These are phyloP conservation scores for Eleutherodactylus coqui DNA, from an alignment of 2,797 vertebrate species.

Conservation along the genomic window DNA sequence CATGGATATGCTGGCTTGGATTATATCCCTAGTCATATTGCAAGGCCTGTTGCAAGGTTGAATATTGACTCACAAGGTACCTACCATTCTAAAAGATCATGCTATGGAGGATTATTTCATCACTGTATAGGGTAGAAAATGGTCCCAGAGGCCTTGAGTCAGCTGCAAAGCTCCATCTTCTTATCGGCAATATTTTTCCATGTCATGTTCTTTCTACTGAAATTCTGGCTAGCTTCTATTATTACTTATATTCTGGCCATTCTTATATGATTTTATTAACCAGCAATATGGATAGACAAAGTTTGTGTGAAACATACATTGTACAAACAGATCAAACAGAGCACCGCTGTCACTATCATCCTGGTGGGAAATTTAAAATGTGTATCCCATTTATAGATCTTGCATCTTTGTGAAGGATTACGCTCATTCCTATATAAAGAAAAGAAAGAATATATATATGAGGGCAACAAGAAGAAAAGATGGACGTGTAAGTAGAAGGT, in stretches of 20 bases:
- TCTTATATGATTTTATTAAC: not conserved
- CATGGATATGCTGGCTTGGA: too few species aligned
- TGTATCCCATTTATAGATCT: constrained; percentile 57
- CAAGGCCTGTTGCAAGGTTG: too few species aligned
- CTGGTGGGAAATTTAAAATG: constrained; percentile 62
- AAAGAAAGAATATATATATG: not conserved
- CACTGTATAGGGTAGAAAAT: not conserved
- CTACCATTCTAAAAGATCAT: too few species aligned
- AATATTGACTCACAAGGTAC: too few species aligned
- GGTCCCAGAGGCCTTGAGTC: not conserved
- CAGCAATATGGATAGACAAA: not conserved
- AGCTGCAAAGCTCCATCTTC: not conserved
- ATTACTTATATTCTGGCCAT: not conserved
- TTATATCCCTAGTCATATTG: too few species aligned
- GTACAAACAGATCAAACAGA: constrained; percentile 59
- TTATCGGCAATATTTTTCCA: not conserved
- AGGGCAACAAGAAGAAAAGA: not conserved
- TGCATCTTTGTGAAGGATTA: constrained; percentile 26
- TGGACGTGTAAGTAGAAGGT: not conserved
- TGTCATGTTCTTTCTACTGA: not conserved
- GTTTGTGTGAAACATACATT: constrained; percentile 47
- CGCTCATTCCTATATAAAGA: constrained; percentile 25
- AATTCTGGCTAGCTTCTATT: not conserved
- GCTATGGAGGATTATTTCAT: too few species aligned
- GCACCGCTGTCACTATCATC: constrained; percentile 58